Evolutionary conservation across 1,140 invertebrate genomes (phyloP), one percentile per base, ranked within the genome.

Genomic region (Atta colombica): DNA sequence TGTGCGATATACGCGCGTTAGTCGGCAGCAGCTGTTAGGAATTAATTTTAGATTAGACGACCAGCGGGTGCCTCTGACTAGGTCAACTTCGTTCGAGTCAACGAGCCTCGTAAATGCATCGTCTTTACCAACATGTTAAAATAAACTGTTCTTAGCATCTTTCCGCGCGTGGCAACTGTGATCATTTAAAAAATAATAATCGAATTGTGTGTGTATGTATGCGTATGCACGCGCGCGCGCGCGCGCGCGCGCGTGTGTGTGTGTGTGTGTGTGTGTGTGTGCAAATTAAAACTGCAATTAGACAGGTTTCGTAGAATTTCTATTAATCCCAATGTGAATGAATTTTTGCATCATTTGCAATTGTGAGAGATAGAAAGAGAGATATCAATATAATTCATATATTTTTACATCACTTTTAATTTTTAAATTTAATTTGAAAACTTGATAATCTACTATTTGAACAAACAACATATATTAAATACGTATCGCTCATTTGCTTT

Each of bases 21-120:
- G 82, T 87, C 88, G 92, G 69, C 86, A 90, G 92, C 94, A 94
- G 93, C 94, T 94, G 94, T 94, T 93, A 77, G 91, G 93, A 94
- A 95, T 95, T 94, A 95, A 95, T 95, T 95, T 95, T 95, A 95
- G 94, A 95, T 95, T 94, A 93, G 91, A 91, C 91, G 92, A 92
- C 92, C 93, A 86, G 88, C 92, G 90, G 88, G 91, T 92, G 91
- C 92, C 87, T 45, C 39, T 92, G 91, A 93, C 92, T 94, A 92
- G 92, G 93, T 92, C 92, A 92, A 93, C 93, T 92, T 89, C 81
- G 78, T 88, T 91, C 89, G 88, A 87, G 82, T 88, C 87, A 87
- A 91, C 89, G 87, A 91, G 86, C 80, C 85, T 87, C 87, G 87
- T 74, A 84, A 74, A 84, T 74, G 80, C 80, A 84, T 74, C 80